phyloP scores from a whole-genome alignment of 2,888 invertebrate genomes.

The Rapana venosa region DNA sequence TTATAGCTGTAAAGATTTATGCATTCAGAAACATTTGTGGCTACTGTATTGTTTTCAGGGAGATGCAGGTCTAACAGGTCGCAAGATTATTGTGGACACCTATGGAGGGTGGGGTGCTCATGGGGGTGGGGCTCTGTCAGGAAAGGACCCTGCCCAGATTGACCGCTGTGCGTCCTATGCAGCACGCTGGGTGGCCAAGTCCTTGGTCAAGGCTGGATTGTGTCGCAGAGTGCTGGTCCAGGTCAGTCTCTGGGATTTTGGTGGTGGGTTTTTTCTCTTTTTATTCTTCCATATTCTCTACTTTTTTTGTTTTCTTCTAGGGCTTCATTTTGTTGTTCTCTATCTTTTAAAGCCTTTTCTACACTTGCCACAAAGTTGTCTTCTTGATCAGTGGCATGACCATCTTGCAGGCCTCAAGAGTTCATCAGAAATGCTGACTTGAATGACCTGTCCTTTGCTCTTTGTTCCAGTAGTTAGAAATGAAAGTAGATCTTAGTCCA shows the following conservation, averaged over 20 bases:
- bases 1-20: not conserved
- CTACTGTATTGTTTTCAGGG: slow-evolving; percentile 82
- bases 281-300: not conserved
- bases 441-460: no score
- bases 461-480: no score
- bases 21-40: not conserved
- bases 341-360: not conserved
- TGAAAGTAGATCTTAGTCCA: no score
- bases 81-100: slow-evolving; percentile 99
- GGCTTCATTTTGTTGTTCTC: not conserved
- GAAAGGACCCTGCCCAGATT: slow-evolving; percentile 91
- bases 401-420: no score
- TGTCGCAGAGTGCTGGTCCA: slow-evolving; percentile 97
- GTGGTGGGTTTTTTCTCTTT: no score
- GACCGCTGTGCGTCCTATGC: slow-evolving; percentile 98
- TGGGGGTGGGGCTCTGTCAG: slow-evolving; percentile 99
- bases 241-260: slow-evolving; percentile 79
- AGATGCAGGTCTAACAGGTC: slow-evolving; percentile 96
- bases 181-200: slow-evolving; percentile 94
- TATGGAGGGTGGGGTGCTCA: slow-evolving; percentile 99
- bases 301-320: not conserved
- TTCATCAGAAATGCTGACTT: no score
- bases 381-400: no score
- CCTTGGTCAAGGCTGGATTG: slow-evolving; percentile 94
- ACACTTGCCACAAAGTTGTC: not conserved